Base-by-base conservation (phyloP, 2,797 vertebrate species). In the Schizothorax lantsangensis region DNA sequence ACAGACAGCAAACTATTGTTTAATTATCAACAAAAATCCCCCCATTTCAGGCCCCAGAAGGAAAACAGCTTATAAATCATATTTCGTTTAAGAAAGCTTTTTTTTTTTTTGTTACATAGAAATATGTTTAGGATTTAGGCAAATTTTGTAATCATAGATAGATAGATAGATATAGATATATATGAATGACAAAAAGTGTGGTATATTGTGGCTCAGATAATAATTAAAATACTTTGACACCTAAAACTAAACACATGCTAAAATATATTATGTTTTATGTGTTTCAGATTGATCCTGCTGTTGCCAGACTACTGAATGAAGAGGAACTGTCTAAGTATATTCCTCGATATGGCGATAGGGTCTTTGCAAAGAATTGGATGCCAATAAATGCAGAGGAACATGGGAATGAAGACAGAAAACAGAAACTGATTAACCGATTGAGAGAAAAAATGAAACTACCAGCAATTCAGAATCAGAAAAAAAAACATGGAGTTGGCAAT, bases 361-460 rank as follows among this genome's bases (percentile, higher is more conserved):
- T 75, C 23, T 74, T 47, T 49, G 72, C 43, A 74, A 26, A 74
- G 14, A 30, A 74, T 14, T 75, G 45, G 72, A 45, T 26, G 43
- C 12, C 14, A 3, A 11, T 30, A 47, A 75, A 49, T 75, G 26
- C 12, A 75, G n/a, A 74, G n/a, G 45, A 74, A 49, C 33, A 69
- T 38, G 33, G 66, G 8, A 38, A 21, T 69, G 8, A 38, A 69
- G 17, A 69, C 8, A 4, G 6, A 74, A 74, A 74, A 49, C 43
- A 74, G 72, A 49, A 74, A 74, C 14, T 74, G 43, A 49, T 74
- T 9, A 74, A 74, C 43, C 23, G 2, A 49, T 17, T 74, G 3
- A 74, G 23, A 47, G 43, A 74, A 47, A 74, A 87, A 69, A 87
- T 84, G 40, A 84, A 84, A 36, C 64, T 87, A 11, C 81, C 74